These are phyloP conservation scores for Ectropis grisescens DNA, from an alignment of 1,140 invertebrate genomes.

Conservation along the genomic window DNA sequence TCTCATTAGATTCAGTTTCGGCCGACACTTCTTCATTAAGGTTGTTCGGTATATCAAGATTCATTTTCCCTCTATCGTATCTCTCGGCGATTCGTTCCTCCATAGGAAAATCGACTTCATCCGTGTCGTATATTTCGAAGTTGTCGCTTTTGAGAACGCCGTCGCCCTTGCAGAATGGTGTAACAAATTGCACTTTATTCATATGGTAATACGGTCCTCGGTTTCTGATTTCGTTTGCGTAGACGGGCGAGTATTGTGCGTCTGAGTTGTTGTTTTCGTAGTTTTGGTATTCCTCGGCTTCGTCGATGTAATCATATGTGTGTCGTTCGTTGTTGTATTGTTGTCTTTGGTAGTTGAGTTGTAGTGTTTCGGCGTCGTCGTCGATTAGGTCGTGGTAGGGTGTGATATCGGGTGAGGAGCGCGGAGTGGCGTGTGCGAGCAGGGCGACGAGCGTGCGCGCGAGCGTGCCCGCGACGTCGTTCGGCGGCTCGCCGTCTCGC, in stretches of 20 bases:
- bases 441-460: conserved; percentile 69
- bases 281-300: conserved; percentile 48
- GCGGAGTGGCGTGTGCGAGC: conserved; percentile 67
- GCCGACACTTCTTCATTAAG: conserved; percentile 36
- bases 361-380: conserved; percentile 18
- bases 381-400: conserved; percentile 5
- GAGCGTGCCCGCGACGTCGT: conserved; percentile 40
- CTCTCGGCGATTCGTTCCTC: conserved; percentile 21
- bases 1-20: conserved; percentile 27
- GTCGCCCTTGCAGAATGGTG: conserved; percentile 41
- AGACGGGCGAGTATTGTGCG: conserved; percentile 34
- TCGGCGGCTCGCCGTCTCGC: conserved; percentile 36
- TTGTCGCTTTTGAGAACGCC: conserved; percentile 38
- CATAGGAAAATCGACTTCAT: conserved; percentile 49
- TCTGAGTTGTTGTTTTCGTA: conserved; percentile 44
- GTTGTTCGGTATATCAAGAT: conserved; percentile 59
- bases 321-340: conserved; percentile 44
- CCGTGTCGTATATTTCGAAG: conserved; percentile 56
- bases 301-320: conserved; percentile 38
- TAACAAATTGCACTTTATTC: conserved; percentile 54
- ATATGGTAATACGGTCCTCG: conserved; percentile 43
- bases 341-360: conserved; percentile 38
- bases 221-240: conserved; percentile 33
- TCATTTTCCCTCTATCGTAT: conserved; percentile 59
- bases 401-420: conserved; percentile 42